phyloP scores from a whole-genome alignment of 2,797 vertebrate genomes.

The Oreochromis mossambicus region DNA sequence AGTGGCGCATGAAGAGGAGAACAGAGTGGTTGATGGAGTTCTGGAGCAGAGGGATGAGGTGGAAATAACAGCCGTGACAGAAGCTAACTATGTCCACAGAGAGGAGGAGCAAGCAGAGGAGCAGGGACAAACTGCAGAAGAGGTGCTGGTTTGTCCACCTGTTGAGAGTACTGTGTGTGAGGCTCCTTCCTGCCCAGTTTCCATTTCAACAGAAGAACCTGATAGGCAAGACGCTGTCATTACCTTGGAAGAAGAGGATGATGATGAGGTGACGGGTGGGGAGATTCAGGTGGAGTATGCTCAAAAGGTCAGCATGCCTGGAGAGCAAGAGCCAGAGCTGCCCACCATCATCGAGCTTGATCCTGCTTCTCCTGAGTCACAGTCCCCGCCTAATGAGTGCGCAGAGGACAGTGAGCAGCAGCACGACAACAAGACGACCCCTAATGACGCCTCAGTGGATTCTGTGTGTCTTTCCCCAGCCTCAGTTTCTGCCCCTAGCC shows the following conservation, averaged over 20 bases:
- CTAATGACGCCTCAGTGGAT: conserved; percentile 32
- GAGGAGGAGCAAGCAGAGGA: conserved; percentile 42
- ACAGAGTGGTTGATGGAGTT: conserved; percentile 24
- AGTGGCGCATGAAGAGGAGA: conserved; percentile 47
- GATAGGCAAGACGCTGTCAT: conserved; percentile 62
- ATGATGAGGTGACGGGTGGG: conserved; percentile 45
- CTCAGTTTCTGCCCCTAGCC: neutral
- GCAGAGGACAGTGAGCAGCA: conserved; percentile 28
- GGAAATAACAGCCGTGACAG: conserved; percentile 34
- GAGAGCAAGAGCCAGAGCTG: conserved; percentile 53
- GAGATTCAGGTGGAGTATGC: conserved; percentile 48
- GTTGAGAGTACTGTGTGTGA: conserved; percentile 61
- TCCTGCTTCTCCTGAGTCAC: conserved; percentile 42
- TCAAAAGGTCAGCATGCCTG: conserved; percentile 55
- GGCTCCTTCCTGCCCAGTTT: conserved; percentile 55
- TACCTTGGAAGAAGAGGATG: conserved; percentile 66
- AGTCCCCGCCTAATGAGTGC: conserved; percentile 18
- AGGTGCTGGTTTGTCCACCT: conserved; percentile 63
- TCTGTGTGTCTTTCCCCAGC: conserved; percentile 46
- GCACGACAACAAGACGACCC: conserved; percentile 30
- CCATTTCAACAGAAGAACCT: conserved; percentile 52
- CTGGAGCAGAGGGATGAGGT: conserved; percentile 53
- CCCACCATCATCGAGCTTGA: conserved; percentile 54
- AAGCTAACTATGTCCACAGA: conserved; percentile 57
- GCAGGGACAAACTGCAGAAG: conserved; percentile 48